Evolutionary conservation across 2,888 invertebrate genomes (phyloP).

Genomic region (Campoplex nolae): DNA sequence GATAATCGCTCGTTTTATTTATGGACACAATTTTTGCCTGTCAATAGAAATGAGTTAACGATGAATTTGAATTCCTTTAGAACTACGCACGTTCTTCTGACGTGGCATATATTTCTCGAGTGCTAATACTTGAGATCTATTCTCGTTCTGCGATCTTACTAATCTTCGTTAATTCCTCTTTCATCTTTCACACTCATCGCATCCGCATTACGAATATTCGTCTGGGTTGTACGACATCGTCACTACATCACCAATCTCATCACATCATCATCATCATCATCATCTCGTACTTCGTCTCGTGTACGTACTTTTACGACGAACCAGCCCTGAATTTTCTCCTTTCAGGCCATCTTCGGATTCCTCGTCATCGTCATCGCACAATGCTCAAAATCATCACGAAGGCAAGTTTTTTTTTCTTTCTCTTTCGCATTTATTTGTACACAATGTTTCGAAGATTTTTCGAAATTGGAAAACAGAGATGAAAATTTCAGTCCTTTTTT

Average conservation of each 20-base stretch:
- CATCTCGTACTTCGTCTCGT: conserved; percentile 72
- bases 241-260: conserved; percentile 63
- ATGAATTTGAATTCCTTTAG: not conserved
- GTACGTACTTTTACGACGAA: conserved; percentile 74
- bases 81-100: not conserved
- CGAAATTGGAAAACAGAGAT: not conserved
- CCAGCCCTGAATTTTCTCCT: conserved; percentile 85
- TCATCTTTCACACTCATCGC: conserved; percentile 64
- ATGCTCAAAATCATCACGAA: conserved; percentile 83
- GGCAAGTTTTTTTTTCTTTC: conserved; percentile 74
- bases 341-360: conserved; percentile 85
- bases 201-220: conserved; percentile 50
- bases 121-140: conserved; percentile 25
- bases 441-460: not conserved
- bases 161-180: conserved; percentile 65
- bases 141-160: conserved; percentile 50
- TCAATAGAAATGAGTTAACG: not conserved
- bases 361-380: conserved; percentile 81
- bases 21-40: not conserved
- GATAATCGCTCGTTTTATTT: not conserved
- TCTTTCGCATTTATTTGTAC: not conserved
- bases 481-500: not conserved
- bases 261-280: conserved; percentile 61
- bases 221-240: conserved; percentile 47
- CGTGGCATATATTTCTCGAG: conserved; percentile 14